phyloP scores from a whole-genome alignment of 2,888 invertebrate genomes.

The Crioceris asparagi region DNA sequence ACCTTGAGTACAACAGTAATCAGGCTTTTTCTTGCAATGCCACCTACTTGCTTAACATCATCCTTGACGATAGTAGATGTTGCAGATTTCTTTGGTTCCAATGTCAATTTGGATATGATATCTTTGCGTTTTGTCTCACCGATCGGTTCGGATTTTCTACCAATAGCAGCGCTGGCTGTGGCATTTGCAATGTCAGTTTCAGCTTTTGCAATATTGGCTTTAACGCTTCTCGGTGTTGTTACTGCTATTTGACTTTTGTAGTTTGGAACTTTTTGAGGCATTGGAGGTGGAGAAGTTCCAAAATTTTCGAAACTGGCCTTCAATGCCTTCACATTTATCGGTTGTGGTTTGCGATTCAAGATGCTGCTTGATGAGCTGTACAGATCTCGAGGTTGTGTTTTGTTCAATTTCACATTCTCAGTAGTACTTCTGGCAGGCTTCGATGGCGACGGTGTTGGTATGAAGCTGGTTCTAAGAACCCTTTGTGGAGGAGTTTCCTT shows the following conservation, averaged over 20 bases:
- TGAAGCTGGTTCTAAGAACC: background rate
- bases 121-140: too few species aligned
- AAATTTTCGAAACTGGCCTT: slow-evolving; percentile 46
- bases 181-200: slow-evolving; percentile 13
- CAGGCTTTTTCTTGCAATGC: too few species aligned
- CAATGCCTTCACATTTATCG: slow-evolving; percentile 44
- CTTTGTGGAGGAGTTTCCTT: too few species aligned
- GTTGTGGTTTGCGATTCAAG: slow-evolving; percentile 17
- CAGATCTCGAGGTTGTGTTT: slow-evolving; percentile 4
- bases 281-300: slow-evolving; percentile 15
- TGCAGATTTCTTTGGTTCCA: too few species aligned
- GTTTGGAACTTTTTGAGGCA: slow-evolving; percentile 16
- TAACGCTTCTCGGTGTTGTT: slow-evolving; percentile 18
- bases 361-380: slow-evolving; percentile 9
- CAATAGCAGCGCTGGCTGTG: background rate
- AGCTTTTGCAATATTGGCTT: slow-evolving; percentile 15
- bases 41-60: too few species aligned
- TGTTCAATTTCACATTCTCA: background rate
- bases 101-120: too few species aligned
- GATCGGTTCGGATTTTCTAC: background rate
- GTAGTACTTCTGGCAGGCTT: background rate
- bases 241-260: slow-evolving; percentile 16
- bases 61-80: too few species aligned
- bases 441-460: background rate
- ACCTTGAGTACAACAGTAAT: slow-evolving; percentile 56